These are phyloP conservation scores for Chloroclystis v-ata DNA, from an alignment of 2,888 invertebrate species.

Conservation along the genomic window DNA sequence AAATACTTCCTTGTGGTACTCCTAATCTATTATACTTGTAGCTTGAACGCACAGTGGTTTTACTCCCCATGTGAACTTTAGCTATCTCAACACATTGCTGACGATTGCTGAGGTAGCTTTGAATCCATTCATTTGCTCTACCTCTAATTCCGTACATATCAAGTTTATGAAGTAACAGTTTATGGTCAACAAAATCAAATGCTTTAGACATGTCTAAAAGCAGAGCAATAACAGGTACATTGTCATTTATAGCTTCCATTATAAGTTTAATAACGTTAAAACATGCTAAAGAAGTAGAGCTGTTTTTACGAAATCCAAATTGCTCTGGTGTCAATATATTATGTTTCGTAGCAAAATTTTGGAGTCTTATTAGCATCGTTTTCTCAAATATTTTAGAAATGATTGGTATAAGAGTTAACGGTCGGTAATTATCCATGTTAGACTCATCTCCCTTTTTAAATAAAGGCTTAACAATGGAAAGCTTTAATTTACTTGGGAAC, in stretches of 20 bases:
- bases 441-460: conserved; percentile 2
- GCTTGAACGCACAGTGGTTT: background rate
- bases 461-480: conserved; percentile 8
- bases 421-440: conserved; percentile 1
- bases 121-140: background rate
- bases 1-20: conserved; percentile 1
- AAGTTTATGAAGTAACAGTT: background rate
- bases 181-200: conserved; percentile 2
- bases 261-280: conserved; percentile 2
- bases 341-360: background rate
- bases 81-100: background rate
- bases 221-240: background rate
- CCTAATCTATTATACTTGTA: background rate
- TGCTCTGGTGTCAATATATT: conserved; percentile 2
- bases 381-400: conserved; percentile 7
- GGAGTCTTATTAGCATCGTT: background rate
- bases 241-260: conserved; percentile 1
- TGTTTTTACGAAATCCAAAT: conserved; percentile 1
- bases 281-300: conserved; percentile 3
- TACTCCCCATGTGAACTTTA: background rate
- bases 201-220: conserved; percentile 1
- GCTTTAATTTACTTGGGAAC: background rate
- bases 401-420: conserved; percentile 2
- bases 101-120: background rate
- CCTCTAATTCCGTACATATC: background rate